Percentiles rank a stretch among this genome's conserved stretches.
These are phyloP conservation scores for Ectropis crepuscularia DNA, from an alignment of 2,888 invertebrate genomes.

Conservation along the genomic window DNA sequence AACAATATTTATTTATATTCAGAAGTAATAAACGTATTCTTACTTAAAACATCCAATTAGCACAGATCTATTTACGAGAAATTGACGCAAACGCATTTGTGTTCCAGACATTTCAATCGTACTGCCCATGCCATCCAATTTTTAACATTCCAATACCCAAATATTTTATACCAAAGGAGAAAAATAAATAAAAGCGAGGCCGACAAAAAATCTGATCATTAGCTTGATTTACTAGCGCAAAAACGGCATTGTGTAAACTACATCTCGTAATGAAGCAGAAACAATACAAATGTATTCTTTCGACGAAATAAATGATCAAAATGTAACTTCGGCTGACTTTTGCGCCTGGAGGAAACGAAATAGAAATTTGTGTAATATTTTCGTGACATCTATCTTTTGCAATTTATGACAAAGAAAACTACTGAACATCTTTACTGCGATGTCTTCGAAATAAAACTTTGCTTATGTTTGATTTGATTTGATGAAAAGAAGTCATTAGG, in stretches of 20 bases:
- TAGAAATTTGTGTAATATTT: slow-evolving; percentile 5
- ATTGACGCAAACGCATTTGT: too few species aligned
- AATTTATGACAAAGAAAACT: not conserved
- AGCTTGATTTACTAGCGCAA: slow-evolving; percentile 31
- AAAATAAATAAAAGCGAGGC: slow-evolving; percentile 10
- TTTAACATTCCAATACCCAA: not conserved
- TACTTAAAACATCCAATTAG: too few species aligned
- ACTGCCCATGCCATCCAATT: not conserved
- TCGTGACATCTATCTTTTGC: not conserved
- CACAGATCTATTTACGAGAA: too few species aligned
- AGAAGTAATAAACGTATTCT: too few species aligned
- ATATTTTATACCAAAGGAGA: slow-evolving; percentile 3
- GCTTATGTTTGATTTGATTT: too few species aligned
- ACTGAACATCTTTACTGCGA: too few species aligned
- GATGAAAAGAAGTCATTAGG: too few species aligned
- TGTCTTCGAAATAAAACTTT: too few species aligned
- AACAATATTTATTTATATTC: too few species aligned
- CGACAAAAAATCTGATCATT: slow-evolving; percentile 26
- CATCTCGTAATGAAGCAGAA: slow-evolving; percentile 29
- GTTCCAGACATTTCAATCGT: not conserved
- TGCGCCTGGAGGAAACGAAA: slow-evolving; percentile 10
- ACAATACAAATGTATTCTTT: slow-evolving; percentile 22
- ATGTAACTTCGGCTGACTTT: slow-evolving; percentile 24
- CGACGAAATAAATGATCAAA: slow-evolving; percentile 22
- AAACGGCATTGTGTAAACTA: slow-evolving; percentile 31